A percentile compares a stretch with the other conserved stretches of the same genome.
These are phyloP conservation scores for Luscinia megarhynchos DNA, from an alignment of 2,797 vertebrate genomes.

Conservation along the genomic window DNA sequence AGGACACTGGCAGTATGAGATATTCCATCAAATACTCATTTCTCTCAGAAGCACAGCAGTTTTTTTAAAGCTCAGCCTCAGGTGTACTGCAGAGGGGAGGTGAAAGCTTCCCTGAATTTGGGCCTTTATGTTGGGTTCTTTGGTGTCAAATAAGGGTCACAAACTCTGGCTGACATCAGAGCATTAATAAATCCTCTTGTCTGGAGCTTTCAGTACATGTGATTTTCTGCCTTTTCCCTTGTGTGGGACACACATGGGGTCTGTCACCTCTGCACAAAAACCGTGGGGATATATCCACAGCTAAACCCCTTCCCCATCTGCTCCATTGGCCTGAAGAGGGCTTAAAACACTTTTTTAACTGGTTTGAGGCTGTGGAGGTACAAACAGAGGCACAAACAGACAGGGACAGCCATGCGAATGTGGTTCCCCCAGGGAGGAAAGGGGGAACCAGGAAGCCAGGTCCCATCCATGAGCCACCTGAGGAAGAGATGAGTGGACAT, in stretches of 20 bases:
- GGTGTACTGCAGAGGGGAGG: rapidly evolving
- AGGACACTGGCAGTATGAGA: not conserved
- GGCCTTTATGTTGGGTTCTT: not conserved
- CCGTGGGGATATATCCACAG: not conserved
- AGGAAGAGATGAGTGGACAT: not conserved
- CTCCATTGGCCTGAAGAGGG: not conserved
- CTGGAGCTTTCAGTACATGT: not conserved
- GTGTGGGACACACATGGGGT: not conserved
- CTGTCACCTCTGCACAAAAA: not conserved
- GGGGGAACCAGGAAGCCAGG: not conserved
- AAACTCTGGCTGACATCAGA: not conserved
- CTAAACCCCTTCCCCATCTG: not conserved
- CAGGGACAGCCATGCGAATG: rapidly evolving
- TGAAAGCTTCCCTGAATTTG: not conserved
- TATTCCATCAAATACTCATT: not conserved
- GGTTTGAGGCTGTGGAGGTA: not conserved
- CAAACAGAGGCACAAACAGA: not conserved
- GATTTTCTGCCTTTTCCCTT: slow-evolving; percentile 19
- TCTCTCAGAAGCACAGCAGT: not conserved
- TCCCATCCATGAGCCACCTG: not conserved
- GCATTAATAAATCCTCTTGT: slow-evolving; percentile 20
- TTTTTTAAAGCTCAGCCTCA: not conserved
- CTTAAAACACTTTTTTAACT: not conserved
- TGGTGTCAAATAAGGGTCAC: not conserved
- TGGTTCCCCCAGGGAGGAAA: not conserved